Base-by-base conservation (phyloP, 2,113 vertebrate genomes). In the Nanorana parkeri region DNA sequence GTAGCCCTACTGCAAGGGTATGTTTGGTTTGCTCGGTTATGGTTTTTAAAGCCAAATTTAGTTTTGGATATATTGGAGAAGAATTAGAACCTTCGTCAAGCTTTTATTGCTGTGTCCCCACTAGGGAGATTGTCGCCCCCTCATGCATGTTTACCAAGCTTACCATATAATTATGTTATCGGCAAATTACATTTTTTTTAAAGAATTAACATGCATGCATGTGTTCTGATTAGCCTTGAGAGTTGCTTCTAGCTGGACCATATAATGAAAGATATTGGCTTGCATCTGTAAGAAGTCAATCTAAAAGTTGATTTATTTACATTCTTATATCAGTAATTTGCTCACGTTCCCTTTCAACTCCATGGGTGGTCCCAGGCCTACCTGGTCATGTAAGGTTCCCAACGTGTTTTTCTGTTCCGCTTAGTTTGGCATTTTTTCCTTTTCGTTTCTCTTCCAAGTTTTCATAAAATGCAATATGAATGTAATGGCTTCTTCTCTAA, bases 341-440 rank as follows among this genome's bases (percentile, higher is more conserved):
- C 5, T 60, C 4, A 36, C n/a, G 23, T 63, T 16, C 28, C 55
- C 72, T 26, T 19, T 55, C 55, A 32, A n/a, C 24, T 32, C 17
- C 17, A 17, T 69, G 77, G 20, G 20, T 28, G 2, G 56, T 80
- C 17, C 21, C 17, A n/a, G 19, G 16, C 6, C 52, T 54, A 32
- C 78, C 26, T 61, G 69, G 69, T 66, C 66, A 55, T 74, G 26
- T 55, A 32, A 66, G 51, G 41, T 81, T 72, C 15, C 6, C 4
- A 28, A 23, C 15, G 7, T 69, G 16, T 52, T 72, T 72, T 72
- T 29, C 36, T 60, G 54, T 20, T 75, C 26, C 6, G 41, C 13
- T 47, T 47, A 6, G 10, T 47, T 47, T 47, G 13, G 41, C 41
- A 47, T 76, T 41, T 61, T 60, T 60, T 60, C 20, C 6, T 61